These are phyloP conservation scores for Ostrea denselamellosa DNA, from an alignment of 1,140 invertebrate genomes.

Conservation along the genomic window DNA sequence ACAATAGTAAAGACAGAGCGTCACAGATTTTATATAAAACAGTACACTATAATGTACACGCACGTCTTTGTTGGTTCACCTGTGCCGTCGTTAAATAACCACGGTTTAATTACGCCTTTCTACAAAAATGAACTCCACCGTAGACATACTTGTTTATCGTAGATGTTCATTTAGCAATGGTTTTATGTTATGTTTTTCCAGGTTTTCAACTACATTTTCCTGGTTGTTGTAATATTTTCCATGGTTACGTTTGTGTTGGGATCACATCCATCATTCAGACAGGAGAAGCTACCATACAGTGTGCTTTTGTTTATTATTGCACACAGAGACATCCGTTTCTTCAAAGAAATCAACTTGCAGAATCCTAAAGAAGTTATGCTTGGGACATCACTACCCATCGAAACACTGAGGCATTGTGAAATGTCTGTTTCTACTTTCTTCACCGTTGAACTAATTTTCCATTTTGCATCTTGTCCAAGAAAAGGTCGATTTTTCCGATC, in stretches of 20 bases:
- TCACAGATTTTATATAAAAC: too few relatives aligned
- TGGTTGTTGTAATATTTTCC: constrained; percentile 46
- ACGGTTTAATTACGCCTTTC: too few relatives aligned
- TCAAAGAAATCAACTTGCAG: constrained; percentile 33
- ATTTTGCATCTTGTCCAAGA: constrained; percentile 46
- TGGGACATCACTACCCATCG: background rate
- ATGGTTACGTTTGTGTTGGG: constrained; percentile 35
- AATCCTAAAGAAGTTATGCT: constrained; percentile 47
- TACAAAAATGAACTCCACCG: too few relatives aligned
- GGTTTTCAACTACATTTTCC: constrained; percentile 45
- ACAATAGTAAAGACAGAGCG: too few relatives aligned
- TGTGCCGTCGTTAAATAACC: too few relatives aligned
- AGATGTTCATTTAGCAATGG: too few relatives aligned
- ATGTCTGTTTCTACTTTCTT: constrained; percentile 23
- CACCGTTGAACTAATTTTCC: constrained; percentile 41
- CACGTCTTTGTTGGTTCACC: too few relatives aligned
- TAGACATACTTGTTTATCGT: too few relatives aligned
- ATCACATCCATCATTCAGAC: constrained; percentile 33
- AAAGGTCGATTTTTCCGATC: constrained; percentile 39
- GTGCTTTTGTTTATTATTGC: background rate
- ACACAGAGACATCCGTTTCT: background rate
- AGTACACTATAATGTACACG: too few relatives aligned
- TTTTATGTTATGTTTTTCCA: constrained; percentile 8
- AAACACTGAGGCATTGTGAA: constrained; percentile 14
- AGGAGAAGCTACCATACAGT: background rate